Conservation (phyloP, 2,888 invertebrate species). For the Nesidiocoris tenuis region DNA sequence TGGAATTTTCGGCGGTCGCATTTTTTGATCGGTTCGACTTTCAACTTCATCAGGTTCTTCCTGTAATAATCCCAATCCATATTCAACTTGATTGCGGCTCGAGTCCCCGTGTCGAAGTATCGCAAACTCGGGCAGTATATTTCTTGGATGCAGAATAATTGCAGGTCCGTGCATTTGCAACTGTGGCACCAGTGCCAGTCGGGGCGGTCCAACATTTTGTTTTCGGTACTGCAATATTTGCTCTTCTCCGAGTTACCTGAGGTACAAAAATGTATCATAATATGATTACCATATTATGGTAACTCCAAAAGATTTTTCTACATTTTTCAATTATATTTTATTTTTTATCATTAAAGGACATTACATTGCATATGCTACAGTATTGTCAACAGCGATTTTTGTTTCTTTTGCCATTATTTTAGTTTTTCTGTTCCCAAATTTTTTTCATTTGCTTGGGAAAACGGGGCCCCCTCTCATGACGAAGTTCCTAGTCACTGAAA, state of each 20-base stretch:
- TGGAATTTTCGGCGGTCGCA: conserved; percentile 26
- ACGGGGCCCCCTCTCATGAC: too few relatives aligned
- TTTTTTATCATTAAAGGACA: too few relatives aligned
- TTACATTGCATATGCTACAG: too few relatives aligned
- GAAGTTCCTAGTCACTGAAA: too few relatives aligned
- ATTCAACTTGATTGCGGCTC: not conserved
- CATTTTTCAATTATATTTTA: too few relatives aligned
- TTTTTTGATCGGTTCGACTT: not conserved
- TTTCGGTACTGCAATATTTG: not conserved
- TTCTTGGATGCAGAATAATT: not conserved
- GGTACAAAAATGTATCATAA: not conserved
- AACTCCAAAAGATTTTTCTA: too few relatives aligned
- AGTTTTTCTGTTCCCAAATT: too few relatives aligned
- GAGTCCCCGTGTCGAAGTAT: conserved; percentile 9
- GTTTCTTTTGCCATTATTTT: too few relatives aligned
- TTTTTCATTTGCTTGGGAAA: too few relatives aligned
- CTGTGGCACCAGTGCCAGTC: conserved; percentile 14
- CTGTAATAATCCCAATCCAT: conserved; percentile 12
- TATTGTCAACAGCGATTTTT: too few relatives aligned
- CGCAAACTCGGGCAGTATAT: not conserved
- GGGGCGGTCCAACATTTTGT: conserved; percentile 6
- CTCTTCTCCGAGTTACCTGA: not conserved
- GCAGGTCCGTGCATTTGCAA: not conserved
- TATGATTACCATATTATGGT: too few relatives aligned
- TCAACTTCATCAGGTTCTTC: not conserved